A percentile compares a stretch with the other conserved stretches of the same genome.
Conservation (phyloP, 2,113 vertebrate species). For the Sisor rabdophorus region DNA sequence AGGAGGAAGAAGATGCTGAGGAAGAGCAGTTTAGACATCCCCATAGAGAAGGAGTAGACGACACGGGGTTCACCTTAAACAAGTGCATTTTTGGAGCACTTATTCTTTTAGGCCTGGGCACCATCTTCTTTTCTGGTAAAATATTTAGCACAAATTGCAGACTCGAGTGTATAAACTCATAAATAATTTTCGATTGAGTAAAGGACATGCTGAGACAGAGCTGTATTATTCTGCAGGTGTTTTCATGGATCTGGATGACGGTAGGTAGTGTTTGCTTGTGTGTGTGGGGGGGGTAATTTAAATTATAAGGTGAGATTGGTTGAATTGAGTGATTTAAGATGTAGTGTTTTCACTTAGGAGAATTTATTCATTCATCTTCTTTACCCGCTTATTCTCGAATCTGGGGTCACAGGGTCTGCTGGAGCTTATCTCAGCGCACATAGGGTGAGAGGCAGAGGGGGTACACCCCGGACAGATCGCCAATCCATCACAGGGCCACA, state of each 20-base stretch:
- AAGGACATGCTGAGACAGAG: constrained; percentile 65
- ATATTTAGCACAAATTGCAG: background rate
- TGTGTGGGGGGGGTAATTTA: background rate
- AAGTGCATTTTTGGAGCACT: constrained; percentile 79
- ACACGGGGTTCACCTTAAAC: constrained; percentile 68
- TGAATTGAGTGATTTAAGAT: background rate
- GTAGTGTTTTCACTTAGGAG: too few relatives aligned
- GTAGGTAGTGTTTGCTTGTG: constrained; percentile 68
- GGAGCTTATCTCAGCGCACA: too few relatives aligned
- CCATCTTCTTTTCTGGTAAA: constrained; percentile 73
- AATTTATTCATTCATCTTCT: too few relatives aligned
- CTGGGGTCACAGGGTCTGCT: too few relatives aligned
- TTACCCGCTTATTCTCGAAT: too few relatives aligned
- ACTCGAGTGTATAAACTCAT: background rate
- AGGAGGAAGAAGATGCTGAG: constrained; percentile 55
- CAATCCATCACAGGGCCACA: too few relatives aligned
- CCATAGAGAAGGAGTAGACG: constrained; percentile 56
- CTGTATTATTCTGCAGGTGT: constrained; percentile 72
- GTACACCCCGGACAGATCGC: too few relatives aligned
- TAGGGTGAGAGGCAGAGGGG: too few relatives aligned
- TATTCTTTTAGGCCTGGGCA: constrained; percentile 72
- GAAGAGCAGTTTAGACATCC: constrained; percentile 58
- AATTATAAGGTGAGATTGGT: background rate
- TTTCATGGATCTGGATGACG: constrained; percentile 67
- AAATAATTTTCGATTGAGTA: constrained; percentile 52